Conservation (phyloP, 2,888 invertebrate genomes). For the Enchytraeus crypticus region DNA sequence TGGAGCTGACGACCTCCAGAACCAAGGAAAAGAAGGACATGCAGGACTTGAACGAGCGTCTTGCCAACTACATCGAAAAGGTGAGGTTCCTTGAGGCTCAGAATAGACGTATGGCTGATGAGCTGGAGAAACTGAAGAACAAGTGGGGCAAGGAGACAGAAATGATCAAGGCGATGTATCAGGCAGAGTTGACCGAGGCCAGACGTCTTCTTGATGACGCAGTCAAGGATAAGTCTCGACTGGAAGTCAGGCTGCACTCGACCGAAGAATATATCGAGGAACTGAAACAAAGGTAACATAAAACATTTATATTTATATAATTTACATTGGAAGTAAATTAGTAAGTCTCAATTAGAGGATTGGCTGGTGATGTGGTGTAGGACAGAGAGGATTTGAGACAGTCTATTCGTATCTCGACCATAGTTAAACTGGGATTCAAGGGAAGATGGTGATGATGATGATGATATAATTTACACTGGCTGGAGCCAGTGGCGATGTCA, state of each 20-base stretch:
- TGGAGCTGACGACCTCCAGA: slow-evolving; percentile 46
- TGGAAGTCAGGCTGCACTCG: slow-evolving; percentile 49
- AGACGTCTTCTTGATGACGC: slow-evolving; percentile 51
- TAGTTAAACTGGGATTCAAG: too few species aligned
- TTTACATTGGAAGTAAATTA: background rate
- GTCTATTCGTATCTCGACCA: too few species aligned
- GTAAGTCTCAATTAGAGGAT: too few species aligned
- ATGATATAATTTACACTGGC: too few species aligned
- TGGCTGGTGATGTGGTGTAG: too few species aligned
- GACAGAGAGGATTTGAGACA: too few species aligned
- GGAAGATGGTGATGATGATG: too few species aligned
- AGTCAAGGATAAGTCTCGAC: slow-evolving; percentile 49
- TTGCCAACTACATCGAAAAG: slow-evolving; percentile 54
- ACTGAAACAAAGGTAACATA: slow-evolving; percentile 28
- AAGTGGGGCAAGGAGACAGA: slow-evolving; percentile 33
- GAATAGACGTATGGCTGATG: slow-evolving; percentile 45
- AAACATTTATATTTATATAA: background rate
- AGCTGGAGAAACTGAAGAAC: slow-evolving; percentile 33
- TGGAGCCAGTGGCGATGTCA: too few species aligned
- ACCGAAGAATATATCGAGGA: slow-evolving; percentile 49
- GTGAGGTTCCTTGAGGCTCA: slow-evolving; percentile 48
- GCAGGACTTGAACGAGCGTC: slow-evolving; percentile 52
- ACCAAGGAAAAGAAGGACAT: slow-evolving; percentile 53
- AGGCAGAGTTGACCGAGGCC: slow-evolving; percentile 51
- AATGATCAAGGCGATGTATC: slow-evolving; percentile 48